Conservation (phyloP, 2,113 vertebrate species). For the Apus apus region DNA sequence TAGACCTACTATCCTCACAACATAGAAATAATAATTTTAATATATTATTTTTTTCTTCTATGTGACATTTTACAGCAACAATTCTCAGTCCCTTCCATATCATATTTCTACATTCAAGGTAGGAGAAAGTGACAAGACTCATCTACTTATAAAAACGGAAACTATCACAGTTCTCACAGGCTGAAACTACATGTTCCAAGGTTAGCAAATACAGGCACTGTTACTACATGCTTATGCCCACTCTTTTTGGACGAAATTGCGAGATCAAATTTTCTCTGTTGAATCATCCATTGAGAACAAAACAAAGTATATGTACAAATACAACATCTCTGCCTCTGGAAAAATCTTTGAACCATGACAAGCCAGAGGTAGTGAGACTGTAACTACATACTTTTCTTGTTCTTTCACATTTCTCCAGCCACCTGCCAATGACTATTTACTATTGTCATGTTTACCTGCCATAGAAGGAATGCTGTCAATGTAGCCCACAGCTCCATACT, state of each 20-base stretch:
- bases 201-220: neutral
- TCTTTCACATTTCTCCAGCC: neutral
- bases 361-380: neutral
- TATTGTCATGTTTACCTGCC: no score
- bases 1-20: neutral
- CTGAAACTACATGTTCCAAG: neutral
- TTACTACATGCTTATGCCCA: neutral
- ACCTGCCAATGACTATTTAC: neutral
- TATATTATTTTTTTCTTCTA: neutral
- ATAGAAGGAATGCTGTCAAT: no score
- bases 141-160: neutral
- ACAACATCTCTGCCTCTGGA: neutral
- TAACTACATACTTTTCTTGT: neutral
- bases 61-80: neutral
- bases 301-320: neutral
- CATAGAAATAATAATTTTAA: neutral
- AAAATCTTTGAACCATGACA: neutral
- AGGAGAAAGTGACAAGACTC: neutral
- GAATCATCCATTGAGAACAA: neutral
- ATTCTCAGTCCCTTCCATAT: neutral
- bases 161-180: neutral
- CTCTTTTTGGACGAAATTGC: neutral
- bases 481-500: no score
- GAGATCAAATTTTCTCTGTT: neutral
- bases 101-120: neutral